Conservation (phyloP, 2,888 invertebrate genomes). For the Heliconius cydno region DNA sequence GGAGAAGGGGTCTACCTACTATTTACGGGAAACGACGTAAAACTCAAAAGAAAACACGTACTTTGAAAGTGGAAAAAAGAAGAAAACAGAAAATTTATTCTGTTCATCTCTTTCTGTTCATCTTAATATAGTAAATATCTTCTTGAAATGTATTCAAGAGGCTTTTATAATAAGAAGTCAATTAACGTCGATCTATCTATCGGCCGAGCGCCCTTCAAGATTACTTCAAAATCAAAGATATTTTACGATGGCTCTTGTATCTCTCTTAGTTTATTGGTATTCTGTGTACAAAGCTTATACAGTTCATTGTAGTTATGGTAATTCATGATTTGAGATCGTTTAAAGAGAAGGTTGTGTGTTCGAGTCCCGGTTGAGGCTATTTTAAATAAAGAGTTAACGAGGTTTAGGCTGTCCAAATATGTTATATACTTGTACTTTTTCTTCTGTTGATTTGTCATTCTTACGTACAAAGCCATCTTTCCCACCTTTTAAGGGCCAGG, state of each 20-base stretch:
- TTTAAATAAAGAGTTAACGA: not conserved
- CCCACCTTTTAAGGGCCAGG: no score
- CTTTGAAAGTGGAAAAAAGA: no score
- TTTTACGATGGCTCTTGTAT: not conserved
- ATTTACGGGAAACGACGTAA: no score
- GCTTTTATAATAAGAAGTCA: constrained; percentile 5
- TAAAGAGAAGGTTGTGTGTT: not conserved
- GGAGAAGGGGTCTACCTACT: no score
- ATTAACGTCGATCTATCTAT: constrained; percentile 12
- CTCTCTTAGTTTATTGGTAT: not conserved
- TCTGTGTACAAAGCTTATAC: not conserved
- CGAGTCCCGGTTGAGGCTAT: not conserved
- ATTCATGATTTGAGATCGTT: not conserved
- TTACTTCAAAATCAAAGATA: constrained; percentile 2
- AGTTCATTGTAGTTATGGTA: constrained; percentile 11
- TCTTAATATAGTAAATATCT: not conserved
- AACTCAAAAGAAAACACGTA: no score
- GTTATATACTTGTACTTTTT: no score
- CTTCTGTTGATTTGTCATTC: no score
- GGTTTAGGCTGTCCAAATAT: no score
- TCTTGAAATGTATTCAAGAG: not conserved
- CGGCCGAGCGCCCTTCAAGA: constrained; percentile 1
- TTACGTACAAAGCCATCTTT: no score
- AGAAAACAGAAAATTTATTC: no score
- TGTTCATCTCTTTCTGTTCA: not conserved